A percentile compares a stretch with the other conserved stretches of the same genome.
These are phyloP conservation scores for Thalassoma bifasciatum DNA, from an alignment of 2,113 vertebrate genomes.

Conservation along the genomic window DNA sequence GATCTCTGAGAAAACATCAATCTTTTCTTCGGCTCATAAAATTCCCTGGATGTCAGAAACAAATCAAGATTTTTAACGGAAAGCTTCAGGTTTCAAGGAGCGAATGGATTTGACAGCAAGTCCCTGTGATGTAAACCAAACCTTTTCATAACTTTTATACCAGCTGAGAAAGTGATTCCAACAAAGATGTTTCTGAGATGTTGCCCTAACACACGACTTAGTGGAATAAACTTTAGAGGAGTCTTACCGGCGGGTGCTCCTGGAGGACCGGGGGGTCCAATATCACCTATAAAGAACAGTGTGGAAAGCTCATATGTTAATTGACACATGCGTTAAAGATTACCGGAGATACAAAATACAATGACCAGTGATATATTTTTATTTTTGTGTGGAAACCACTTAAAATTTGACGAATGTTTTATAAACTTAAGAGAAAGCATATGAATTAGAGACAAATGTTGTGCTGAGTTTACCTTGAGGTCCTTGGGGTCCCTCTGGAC, in stretches of 20 bases:
- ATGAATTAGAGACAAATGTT: not conserved
- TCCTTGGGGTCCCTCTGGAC: constrained; percentile 76
- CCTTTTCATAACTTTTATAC: too few species aligned
- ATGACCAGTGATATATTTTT: too few species aligned
- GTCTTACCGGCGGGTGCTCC: constrained; percentile 84
- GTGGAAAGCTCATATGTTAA: not conserved
- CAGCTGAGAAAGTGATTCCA: not conserved
- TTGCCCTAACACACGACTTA: not conserved
- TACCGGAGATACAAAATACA: not conserved
- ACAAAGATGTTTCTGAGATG: not conserved
- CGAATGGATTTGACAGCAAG: too few species aligned
- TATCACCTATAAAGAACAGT: constrained; percentile 81
- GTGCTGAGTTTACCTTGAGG: constrained; percentile 65
- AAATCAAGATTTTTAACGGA: too few species aligned
- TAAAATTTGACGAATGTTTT: too few species aligned
- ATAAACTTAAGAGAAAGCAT: not conserved
- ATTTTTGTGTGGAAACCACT: too few species aligned
- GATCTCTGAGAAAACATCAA: too few species aligned
- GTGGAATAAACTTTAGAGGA: not conserved
- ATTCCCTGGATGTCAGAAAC: too few species aligned
- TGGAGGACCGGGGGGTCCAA: constrained; percentile 83
- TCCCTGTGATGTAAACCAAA: too few species aligned
- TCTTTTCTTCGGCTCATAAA: too few species aligned
- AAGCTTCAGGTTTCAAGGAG: too few species aligned
- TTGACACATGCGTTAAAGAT: not conserved